These are phyloP conservation scores for Agelaius phoeniceus DNA, from an alignment of 2,113 vertebrate species.

Conservation along the genomic window DNA sequence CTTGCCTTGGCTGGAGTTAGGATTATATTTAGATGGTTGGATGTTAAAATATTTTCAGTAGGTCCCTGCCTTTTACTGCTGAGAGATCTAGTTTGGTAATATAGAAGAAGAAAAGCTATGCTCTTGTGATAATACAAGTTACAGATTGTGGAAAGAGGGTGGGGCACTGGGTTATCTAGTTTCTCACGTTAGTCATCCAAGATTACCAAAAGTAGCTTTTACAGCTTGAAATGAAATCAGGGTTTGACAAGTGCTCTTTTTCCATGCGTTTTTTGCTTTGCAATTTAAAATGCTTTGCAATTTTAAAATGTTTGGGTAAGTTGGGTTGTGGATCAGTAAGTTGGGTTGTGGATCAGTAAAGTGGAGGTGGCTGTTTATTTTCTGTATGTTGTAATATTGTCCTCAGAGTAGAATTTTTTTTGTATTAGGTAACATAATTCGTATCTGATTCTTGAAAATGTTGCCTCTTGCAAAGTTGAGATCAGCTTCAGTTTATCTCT, in stretches of 20 bases:
- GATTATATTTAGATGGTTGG: background rate
- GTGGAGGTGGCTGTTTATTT: background rate
- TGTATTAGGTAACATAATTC: background rate
- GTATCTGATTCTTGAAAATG: background rate
- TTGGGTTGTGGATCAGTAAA: background rate
- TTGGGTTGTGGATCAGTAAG: background rate
- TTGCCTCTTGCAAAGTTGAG: background rate
- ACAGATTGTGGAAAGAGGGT: slow-evolving; percentile 30
- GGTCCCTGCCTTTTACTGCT: background rate
- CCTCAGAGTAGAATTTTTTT: background rate
- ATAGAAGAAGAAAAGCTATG: background rate
- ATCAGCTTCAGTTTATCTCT: background rate
- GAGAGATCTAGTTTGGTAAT: background rate
- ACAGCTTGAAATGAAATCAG: slow-evolving; percentile 21
- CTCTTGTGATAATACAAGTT: background rate
- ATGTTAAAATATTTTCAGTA: background rate
- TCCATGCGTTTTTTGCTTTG: background rate
- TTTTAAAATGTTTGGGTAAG: background rate
- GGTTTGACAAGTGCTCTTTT: background rate
- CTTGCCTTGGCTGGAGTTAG: background rate
- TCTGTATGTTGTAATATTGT: background rate
- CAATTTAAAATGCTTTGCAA: background rate
- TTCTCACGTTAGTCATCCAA: slow-evolving; percentile 37
- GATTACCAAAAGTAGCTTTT: slow-evolving; percentile 8
- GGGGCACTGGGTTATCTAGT: slow-evolving; percentile 34